Evolutionary conservation across 2,888 invertebrate species (phyloP), one percentile per base, ranked within the genome.

Genomic region (Syrphus vitripennis): DNA sequence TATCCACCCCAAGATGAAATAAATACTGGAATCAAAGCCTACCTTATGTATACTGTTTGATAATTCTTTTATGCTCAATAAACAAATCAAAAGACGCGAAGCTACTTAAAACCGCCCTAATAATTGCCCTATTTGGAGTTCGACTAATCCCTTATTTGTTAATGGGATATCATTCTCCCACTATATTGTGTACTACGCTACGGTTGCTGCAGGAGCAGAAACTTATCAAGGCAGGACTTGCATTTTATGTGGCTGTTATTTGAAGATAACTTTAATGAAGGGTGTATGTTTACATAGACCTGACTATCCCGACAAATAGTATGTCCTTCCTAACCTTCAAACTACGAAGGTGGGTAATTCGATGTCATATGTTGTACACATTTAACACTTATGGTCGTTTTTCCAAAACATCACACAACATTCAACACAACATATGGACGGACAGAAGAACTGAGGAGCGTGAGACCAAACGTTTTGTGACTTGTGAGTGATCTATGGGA

Each of bases 311-410:
- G 86, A 87, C 83, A 12, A 55, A 24, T n/a, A n/a, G n/a, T n/a
- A n/a, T n/a, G 59, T 79, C 57, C 71, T 80, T 76, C 42, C 53
- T 72, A 69, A 24, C 48, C 67, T 50, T 34, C 21, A 10, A 34
- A 50, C 53, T 29, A 67, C 50, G 82, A 48, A 72, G 76, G 67
- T 70, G 83, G 77, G 87, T 79, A 87, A 88, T 88, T 88, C 88
- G 87, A 83, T 89, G 89, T 90, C 92, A 91, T 90, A 90, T 91
- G 91, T 90, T 90, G 87, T 77, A 89, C 91, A 91, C 90, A 92
- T 91, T 92, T 89, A 88, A 89, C 89, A 89, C 91, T 89, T 91
- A 90, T 91, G 91, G 84, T 89, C 88, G 89, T 87, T 89, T 90
- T 90, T 90, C 89, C 88, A 69, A 72, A 50, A 61, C 40, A n/a